These are phyloP conservation scores for Timema cristinae DNA, from an alignment of 2,888 invertebrate genomes.

Conservation along the genomic window DNA sequence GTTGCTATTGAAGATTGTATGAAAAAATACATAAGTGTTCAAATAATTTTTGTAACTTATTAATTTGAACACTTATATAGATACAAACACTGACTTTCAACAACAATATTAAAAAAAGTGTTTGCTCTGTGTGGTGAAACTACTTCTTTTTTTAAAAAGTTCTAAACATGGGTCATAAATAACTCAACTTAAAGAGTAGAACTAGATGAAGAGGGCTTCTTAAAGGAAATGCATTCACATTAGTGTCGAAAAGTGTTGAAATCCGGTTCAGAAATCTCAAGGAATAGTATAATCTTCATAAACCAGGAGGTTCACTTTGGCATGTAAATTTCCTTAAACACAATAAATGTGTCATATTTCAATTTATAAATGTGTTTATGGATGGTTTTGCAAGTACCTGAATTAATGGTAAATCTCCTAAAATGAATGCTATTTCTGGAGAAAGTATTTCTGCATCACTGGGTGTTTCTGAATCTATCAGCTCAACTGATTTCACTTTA, in stretches of 20 bases:
- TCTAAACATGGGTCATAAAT: background rate
- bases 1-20: too few species aligned
- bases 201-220: too few species aligned
- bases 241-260: too few species aligned
- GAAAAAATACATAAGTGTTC: background rate
- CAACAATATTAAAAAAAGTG: background rate
- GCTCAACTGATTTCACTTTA: constrained; percentile 59
- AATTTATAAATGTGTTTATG: too few species aligned
- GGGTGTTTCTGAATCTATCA: constrained; percentile 52
- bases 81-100: too few species aligned
- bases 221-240: too few species aligned
- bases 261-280: too few species aligned
- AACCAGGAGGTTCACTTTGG: too few species aligned
- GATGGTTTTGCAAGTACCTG: constrained; percentile 33
- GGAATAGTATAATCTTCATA: too few species aligned
- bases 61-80: background rate
- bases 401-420: constrained; percentile 41
- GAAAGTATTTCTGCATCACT: constrained; percentile 37
- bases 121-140: background rate
- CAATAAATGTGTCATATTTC: too few species aligned
- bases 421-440: constrained; percentile 42
- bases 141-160: background rate
- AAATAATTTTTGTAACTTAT: background rate
- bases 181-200: background rate
- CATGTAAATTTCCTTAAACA: too few species aligned